Evolutionary conservation across 2,888 invertebrate species (phyloP), one percentile per base, ranked within the genome.

Genomic region (Cryptophagus acutangulus): DNA sequence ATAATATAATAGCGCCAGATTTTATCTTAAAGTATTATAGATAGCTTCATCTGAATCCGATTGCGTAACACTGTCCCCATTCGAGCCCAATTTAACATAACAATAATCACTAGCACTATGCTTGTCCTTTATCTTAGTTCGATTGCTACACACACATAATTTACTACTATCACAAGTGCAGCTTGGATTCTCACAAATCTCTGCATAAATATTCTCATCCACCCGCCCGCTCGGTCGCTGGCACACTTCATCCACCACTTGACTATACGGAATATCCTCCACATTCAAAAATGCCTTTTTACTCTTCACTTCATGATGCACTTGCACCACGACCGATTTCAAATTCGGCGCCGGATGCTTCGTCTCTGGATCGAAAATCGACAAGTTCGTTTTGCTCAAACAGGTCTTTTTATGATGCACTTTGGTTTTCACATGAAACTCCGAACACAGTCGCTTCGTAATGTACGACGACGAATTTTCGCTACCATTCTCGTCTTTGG

Each of bases 341-440:
- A 49, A 40, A 33, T 54, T 50, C 3, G 33, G 6, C n/a, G 17
- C 9, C 12, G 45, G 15, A 10, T 18, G 15, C 38, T 47, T 17
- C 40, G 40, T 26, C 40, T 43, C 17, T 16, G 36, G 30, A 17
- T 18, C 24, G n/a, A n/a, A n/a, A n/a, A n/a, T n/a, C n/a, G n/a
- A n/a, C n/a, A n/a, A n/a, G n/a, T n/a, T n/a, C 33, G 24, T 40
- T 13, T 59, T 62, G 28, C 45, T 56, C n/a, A n/a, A n/a, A n/a
- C n/a, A n/a, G 9, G 50, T 34, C 10, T 45, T 46, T 38, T 57
- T 57, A 44, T 62, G 63, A 46, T 64, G 65, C 39, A 64, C 52
- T 56, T 82, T 81, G 3, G 82, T 82, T 66, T 82, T 82, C 1
- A 82, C 82, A 52, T 82, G 81, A 55, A 82, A 82, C 63, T 82